Conservation (phyloP, 2,113 vertebrate genomes). For the Antechinus flavipes region DNA sequence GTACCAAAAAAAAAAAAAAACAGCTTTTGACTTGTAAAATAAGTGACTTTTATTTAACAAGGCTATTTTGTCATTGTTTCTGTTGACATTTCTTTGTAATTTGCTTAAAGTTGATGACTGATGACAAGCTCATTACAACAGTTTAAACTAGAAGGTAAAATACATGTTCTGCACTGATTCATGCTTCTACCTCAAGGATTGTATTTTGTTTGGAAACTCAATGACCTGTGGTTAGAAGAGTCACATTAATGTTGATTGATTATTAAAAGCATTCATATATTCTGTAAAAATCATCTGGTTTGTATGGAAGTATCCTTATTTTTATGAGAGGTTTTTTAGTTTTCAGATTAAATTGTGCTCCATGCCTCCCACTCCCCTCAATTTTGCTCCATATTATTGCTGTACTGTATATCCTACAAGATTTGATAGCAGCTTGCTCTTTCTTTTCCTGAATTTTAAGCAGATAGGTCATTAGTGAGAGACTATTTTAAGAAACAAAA, state of each 20-base stretch:
- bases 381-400: not conserved
- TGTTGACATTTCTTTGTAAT: not conserved
- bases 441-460: not conserved
- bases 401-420: not conserved
- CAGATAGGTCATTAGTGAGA: not conserved
- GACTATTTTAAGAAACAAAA: not conserved
- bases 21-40: not conserved
- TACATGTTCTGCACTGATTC: not conserved
- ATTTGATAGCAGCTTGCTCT: not conserved
- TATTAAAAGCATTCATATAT: not conserved
- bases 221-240: not conserved
- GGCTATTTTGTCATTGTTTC: not conserved
- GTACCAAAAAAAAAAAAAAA: not conserved
- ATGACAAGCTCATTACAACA: not conserved
- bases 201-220: not conserved
- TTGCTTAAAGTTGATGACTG: not conserved
- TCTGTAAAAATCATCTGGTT: no score
- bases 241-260: not conserved
- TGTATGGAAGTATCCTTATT: not conserved
- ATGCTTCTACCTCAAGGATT: not conserved
- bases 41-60: conserved; percentile 3
- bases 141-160: fast-evolving
- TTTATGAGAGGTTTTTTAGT: not conserved
- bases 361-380: not conserved
- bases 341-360: not conserved